Evolutionary conservation across 1,140 invertebrate species (phyloP).

Genomic region (Polypedilum pembai): DNA sequence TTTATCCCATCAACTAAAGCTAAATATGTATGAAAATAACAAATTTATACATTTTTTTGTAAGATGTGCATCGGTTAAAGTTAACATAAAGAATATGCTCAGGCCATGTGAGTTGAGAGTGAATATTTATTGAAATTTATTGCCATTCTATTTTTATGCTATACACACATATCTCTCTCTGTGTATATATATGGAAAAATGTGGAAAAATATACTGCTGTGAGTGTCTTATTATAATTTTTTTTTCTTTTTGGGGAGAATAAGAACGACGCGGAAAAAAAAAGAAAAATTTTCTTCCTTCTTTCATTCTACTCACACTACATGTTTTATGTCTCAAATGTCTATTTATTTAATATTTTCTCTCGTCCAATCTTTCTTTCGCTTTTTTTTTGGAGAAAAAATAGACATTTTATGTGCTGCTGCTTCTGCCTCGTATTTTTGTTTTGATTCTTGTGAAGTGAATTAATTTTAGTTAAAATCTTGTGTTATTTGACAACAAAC

Average conservation of each 20-base stretch:
- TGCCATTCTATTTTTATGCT: slow-evolving; percentile 24
- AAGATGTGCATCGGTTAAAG: no score
- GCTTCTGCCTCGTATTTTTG: background rate
- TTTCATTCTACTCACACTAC: no score
- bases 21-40: slow-evolving; percentile 19
- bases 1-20: background rate
- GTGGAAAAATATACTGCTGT: background rate
- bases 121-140: slow-evolving; percentile 20
- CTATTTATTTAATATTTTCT: slow-evolving; percentile 20
- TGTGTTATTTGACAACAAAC: no score
- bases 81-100: no score
- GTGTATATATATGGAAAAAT: background rate
- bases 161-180: no score
- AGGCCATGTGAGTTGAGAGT: background rate
- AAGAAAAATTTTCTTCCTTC: background rate
- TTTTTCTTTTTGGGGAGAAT: no score
- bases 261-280: no score
- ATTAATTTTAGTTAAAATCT: no score
- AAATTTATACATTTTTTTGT: background rate
- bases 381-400: slow-evolving; percentile 1
- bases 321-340: slow-evolving; percentile 7
- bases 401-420: background rate
- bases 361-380: background rate
- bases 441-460: background rate
- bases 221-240: background rate